Base-by-base conservation (phyloP, 2,888 invertebrate species). In the Apamea crenata region DNA sequence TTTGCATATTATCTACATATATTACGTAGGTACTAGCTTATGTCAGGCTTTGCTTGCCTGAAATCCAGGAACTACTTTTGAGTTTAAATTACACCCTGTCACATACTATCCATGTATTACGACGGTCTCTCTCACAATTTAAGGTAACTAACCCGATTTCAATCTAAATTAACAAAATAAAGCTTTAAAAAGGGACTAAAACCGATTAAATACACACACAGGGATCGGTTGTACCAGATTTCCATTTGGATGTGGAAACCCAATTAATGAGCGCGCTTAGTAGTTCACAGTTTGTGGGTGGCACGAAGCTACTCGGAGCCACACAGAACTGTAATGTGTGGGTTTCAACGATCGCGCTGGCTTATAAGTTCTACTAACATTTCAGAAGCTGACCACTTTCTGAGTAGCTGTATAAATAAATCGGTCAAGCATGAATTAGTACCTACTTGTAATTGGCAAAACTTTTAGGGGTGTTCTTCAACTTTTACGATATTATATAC, bases 171-270 rank as follows among this genome's bases (percentile, higher is more conserved):
- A 75, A 75, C 86, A n/a, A 67, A 75, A 63, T 32, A 25, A 61
- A 75, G 75, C 83, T 83, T 75, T 71, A 67, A 79, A 82, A 86
- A 63, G 74, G 69, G 61, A 56, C 65, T 16, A 40, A 82, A 75
- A 78, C 72, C 69, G 70, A 83, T 86, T 86, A 86, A 36, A 44
- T 36, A 74, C 74, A 70, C 78, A 80, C 82, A 81, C 83, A 66
- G 18, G 59, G 50, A 44, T 36, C 40, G 44, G 56, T 7, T 68
- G 76, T 66, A 69, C 74, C 70, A 72, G 87, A 86, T 85, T 77
- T 83, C 71, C 84, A 86, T 86, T 86, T 72, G 87, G 74, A 80
- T 86, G 71, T 83, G 77, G 80, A 77, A 85, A 83, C 74, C 87
- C 80, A 80, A 86, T 86, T 85, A 85, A 85, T 85, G 84, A 85